phyloP scores from a whole-genome alignment of 2,113 vertebrate genomes.

The Poicephalus meyeri region DNA sequence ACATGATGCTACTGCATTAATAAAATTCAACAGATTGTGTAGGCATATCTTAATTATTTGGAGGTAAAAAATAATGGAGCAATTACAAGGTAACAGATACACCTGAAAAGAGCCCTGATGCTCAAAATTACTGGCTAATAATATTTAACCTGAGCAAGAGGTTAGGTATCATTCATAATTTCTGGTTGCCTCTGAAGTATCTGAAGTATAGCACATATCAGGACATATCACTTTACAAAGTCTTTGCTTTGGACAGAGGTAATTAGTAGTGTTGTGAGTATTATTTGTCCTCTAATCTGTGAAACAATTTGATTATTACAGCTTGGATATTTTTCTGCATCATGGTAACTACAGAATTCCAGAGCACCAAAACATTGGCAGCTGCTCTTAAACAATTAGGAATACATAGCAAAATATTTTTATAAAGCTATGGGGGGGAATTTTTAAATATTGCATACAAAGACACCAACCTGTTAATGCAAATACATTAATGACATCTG shows the following conservation, averaged over 20 bases:
- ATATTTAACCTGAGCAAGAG: background rate
- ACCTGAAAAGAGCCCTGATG: background rate
- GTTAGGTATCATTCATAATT: background rate
- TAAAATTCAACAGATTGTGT: background rate
- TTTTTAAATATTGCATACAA: background rate
- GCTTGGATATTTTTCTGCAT: background rate
- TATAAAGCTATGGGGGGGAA: background rate
- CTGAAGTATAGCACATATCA: background rate
- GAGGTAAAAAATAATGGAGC: background rate
- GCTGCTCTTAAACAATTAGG: background rate
- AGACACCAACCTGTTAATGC: background rate
- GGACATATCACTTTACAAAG: background rate
- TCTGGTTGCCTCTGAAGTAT: background rate
- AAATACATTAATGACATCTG: background rate
- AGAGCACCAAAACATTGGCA: background rate
- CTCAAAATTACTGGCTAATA: background rate
- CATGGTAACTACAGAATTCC: background rate
- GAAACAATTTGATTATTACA: background rate
- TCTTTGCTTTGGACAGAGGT: background rate
- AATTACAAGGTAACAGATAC: background rate
- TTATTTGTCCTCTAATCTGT: background rate
- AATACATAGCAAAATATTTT: background rate
- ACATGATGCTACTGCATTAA: background rate
- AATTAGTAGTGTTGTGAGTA: background rate
- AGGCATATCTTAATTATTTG: background rate